Evolutionary conservation across 2,888 invertebrate species (phyloP).

Genomic region (Mesoligia furuncula): DNA sequence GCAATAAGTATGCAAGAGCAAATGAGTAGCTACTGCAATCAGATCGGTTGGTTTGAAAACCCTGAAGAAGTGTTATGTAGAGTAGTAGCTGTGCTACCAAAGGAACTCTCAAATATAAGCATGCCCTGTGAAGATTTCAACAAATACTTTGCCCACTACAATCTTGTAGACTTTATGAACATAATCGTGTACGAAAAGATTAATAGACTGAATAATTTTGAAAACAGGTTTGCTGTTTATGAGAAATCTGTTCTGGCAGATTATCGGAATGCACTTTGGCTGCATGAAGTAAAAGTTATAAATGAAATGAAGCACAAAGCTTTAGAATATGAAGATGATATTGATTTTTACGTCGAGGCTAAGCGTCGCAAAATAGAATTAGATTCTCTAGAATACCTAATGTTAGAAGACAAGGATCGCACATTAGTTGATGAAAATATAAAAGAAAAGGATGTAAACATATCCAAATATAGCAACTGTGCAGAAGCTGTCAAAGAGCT

Average conservation of each 20-base stretch:
- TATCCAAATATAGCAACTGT: conserved; percentile 79
- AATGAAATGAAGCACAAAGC: conserved; percentile 81
- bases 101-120: conserved; percentile 80
- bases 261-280: conserved; percentile 90
- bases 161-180: conserved; percentile 90
- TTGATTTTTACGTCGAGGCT: conserved; percentile 80
- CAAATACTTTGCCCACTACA: conserved; percentile 82
- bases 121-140: conserved; percentile 81
- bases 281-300: conserved; percentile 85
- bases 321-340: conserved; percentile 80
- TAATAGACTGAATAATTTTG: conserved; percentile 83
- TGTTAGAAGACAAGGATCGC: conserved; percentile 83
- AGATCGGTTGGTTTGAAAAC: conserved; percentile 87
- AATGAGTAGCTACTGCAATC: conserved; percentile 87
- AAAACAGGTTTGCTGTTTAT: conserved; percentile 90
- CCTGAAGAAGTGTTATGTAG: conserved; percentile 87
- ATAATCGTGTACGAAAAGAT: conserved; percentile 90
- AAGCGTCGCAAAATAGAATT: conserved; percentile 85
- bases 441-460: conserved; percentile 77
- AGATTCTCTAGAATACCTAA: conserved; percentile 82
- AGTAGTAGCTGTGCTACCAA: conserved; percentile 84
- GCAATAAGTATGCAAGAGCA: conserved; percentile 84
- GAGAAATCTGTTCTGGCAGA: conserved; percentile 88
- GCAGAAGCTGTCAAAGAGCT: conserved; percentile 83
- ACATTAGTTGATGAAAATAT: conserved; percentile 82